Evolutionary conservation across 37 sponge, comb jelly and placozoan genomes (phyloP).

Genomic region (Halichondria panicea): DNA sequence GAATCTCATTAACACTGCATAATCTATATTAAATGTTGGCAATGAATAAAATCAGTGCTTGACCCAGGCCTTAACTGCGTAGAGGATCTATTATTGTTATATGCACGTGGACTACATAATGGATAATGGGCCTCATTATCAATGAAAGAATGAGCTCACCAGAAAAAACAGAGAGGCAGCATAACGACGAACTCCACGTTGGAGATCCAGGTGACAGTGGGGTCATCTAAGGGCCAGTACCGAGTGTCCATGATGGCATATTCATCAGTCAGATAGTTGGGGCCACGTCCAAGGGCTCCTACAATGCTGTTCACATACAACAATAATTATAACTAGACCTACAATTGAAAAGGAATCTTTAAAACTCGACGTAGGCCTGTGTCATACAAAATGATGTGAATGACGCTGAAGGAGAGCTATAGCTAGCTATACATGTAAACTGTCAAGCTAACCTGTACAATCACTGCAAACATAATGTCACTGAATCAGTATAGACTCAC

Average conservation of each 20-base stretch:
- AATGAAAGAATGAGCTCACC: constrained; percentile 33
- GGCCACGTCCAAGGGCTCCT: constrained; percentile 63
- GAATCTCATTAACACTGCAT: no score
- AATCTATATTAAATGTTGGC: no score
- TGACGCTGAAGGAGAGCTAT: neutral
- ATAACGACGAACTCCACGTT: constrained; percentile 57
- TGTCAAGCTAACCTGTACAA: no score
- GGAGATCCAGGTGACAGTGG: constrained; percentile 55
- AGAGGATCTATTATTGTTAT: no score
- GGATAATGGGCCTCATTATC: no score
- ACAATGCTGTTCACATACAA: constrained; percentile 36
- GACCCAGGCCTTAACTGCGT: no score
- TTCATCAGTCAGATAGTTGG: constrained; percentile 73
- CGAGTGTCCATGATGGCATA: constrained; percentile 77
- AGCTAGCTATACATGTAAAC: no score
- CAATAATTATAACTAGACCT: neutral
- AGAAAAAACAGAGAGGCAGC: constrained; percentile 65
- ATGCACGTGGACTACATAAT: no score
- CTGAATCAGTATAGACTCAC: neutral
- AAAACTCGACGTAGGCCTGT: no score
- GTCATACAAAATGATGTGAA: neutral
- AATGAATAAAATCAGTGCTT: no score
- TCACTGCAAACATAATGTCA: neutral
- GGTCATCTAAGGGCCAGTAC: constrained; percentile 63
- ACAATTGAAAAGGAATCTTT: neutral